Evolutionary conservation across 2,888 invertebrate species (phyloP).

Genomic region (Thymelicus lineola): DNA sequence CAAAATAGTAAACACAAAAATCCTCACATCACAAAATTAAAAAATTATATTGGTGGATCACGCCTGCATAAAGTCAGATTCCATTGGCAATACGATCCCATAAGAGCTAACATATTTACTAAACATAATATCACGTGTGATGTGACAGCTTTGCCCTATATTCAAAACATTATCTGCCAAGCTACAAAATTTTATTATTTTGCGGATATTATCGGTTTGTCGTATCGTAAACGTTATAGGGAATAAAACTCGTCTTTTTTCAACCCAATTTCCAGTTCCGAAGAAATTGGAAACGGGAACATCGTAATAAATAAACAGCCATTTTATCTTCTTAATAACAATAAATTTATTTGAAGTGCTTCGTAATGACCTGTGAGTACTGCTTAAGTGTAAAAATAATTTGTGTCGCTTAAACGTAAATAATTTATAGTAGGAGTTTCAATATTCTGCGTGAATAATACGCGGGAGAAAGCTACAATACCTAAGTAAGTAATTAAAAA

Average conservation of each 20-base stretch:
- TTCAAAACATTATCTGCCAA: conserved; percentile 30
- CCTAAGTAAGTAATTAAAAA: too few relatives aligned
- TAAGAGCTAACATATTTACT: conserved; percentile 5
- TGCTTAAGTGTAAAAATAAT: background rate
- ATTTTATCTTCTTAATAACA: conserved; percentile 37
- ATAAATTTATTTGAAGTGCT: conserved; percentile 14
- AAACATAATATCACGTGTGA: conserved; percentile 40
- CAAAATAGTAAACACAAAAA: too few relatives aligned
- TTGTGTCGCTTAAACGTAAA: too few relatives aligned
- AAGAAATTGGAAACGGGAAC: conserved; percentile 36
- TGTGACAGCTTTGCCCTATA: conserved; percentile 36
- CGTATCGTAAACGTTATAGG: conserved; percentile 35
- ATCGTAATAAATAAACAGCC: conserved; percentile 27
- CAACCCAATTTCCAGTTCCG: conserved; percentile 26
- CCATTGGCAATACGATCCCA: too few relatives aligned
- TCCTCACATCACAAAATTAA: too few relatives aligned
- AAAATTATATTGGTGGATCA: too few relatives aligned
- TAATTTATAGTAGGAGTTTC: too few relatives aligned
- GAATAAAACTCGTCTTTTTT: conserved; percentile 35
- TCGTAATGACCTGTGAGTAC: background rate
- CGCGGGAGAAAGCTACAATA: too few relatives aligned
- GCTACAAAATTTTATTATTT: conserved; percentile 31
- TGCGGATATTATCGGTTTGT: conserved; percentile 31
- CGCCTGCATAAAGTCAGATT: too few relatives aligned
- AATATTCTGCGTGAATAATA: too few relatives aligned